phyloP scores from a whole-genome alignment of 2,888 invertebrate species.

The Himalopsyche kuldschensis region DNA sequence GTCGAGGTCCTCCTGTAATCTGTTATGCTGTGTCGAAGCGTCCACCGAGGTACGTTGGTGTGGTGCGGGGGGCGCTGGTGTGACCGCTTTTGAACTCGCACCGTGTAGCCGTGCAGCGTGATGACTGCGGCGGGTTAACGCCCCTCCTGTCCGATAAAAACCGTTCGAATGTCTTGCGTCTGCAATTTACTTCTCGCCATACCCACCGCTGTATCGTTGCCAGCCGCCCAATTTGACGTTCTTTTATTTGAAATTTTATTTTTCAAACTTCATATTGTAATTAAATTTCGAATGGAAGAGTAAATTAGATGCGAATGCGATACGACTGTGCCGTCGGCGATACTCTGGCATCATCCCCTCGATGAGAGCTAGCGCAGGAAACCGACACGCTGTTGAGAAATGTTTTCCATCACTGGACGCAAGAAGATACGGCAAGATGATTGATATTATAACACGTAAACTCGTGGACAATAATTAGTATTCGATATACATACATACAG shows the following conservation, averaged over 20 bases:
- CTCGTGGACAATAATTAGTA: no score
- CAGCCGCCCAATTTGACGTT: no score
- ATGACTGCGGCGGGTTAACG: neutral
- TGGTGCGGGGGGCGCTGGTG: neutral
- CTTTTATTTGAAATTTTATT: no score
- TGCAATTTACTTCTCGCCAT: neutral
- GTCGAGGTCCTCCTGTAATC: no score
- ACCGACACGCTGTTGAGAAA: conserved; percentile 95
- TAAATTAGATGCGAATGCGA: no score
- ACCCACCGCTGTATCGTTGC: neutral
- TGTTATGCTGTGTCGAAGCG: neutral
- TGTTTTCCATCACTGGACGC: conserved; percentile 97
- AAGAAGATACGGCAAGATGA: no score
- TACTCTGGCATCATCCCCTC: no score
- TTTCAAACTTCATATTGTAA: no score
- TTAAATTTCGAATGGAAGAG: no score
- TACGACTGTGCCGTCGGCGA: no score
- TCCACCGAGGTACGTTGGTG: neutral
- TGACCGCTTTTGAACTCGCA: neutral
- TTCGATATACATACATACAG: no score
- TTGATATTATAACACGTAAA: no score
- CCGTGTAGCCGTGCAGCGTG: neutral
- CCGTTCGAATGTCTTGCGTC: neutral
- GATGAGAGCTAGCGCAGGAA: conserved; percentile 93
- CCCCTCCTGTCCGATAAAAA: neutral